Base-by-base conservation (phyloP, 2,113 vertebrate genomes). In the Speoplatyrhinus poulsoni region DNA sequence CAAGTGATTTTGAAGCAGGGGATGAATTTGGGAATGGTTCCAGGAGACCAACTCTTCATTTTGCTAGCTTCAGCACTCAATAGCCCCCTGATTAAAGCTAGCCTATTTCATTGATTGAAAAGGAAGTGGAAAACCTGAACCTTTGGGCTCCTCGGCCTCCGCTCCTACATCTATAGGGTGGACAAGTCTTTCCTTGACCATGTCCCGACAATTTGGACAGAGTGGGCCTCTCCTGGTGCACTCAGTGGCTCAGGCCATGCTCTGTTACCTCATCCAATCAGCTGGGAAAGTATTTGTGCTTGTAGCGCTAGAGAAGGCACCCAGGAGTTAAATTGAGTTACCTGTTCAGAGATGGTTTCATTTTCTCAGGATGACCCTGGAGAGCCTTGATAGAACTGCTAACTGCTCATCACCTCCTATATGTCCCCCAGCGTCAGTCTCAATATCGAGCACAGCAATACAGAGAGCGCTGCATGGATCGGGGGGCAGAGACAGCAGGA, bases 241-340 rank as follows among this genome's bases (percentile, higher is more conserved):
- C 74, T 83, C 69, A 67, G 63, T 62, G 76, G 69, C 81, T 85
- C 57, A 7, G 78, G 85, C 86, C 79, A 90, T 86, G 86, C 86
- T 89, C 90, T 77, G 88, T 88, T 90, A 85, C 85, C 83, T 87
- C 87, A 81, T 85, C 85, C 88, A 87, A 90, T 91, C 90, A 88
- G 79, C 84, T 82, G 83, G 85, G 84, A 87, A 86, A 86, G 90
- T 85, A 88, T 87, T 86, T 88, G 85, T 78, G 86, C 85, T 86
- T 82, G 87, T 87, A 84, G 82, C 82, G 62, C 64, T 73, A 52
- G 77, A 84, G 90, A 86, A 84, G 74, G 82, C 73, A 59, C 80
- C 78, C 85, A 80, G 75, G 26, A 83, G 82, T 85, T 89, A 90
- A 90, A 91, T 91, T 91, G 86, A 91, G 90, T 91, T 90, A 91